Evolutionary conservation across 2,888 invertebrate species (phyloP).

Genomic region (Patella pellucida): DNA sequence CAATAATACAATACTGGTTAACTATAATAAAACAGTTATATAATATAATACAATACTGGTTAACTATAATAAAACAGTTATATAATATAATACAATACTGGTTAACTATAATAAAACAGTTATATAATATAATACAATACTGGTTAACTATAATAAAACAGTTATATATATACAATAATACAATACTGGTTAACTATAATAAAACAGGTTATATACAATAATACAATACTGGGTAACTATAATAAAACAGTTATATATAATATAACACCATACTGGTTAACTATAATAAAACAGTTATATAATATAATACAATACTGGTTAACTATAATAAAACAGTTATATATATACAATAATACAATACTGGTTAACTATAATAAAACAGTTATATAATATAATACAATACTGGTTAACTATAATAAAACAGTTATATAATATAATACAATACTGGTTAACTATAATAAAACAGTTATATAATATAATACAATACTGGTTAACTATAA

Average conservation of each 20-base stretch:
- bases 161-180: too few species aligned
- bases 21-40: too few species aligned
- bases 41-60: too few species aligned
- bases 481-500: too few species aligned
- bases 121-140: not conserved
- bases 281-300: too few species aligned
- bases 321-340: not conserved
- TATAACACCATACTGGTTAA: not conserved
- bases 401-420: too few species aligned
- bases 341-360: not conserved
- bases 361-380: not conserved
- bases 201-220: slow-evolving; percentile 7
- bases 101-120: too few species aligned
- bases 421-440: slow-evolving; percentile 79
- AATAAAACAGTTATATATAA: not conserved
- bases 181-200: not conserved
- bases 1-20: too few species aligned
- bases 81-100: too few species aligned
- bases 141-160: not conserved
- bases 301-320: not conserved
- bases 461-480: not conserved
- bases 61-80: too few species aligned
- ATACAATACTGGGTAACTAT: not conserved
- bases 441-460: slow-evolving; percentile 81
- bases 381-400: not conserved